Conservation (phyloP, 1,140 invertebrate genomes). For the Aphelinus certus region DNA sequence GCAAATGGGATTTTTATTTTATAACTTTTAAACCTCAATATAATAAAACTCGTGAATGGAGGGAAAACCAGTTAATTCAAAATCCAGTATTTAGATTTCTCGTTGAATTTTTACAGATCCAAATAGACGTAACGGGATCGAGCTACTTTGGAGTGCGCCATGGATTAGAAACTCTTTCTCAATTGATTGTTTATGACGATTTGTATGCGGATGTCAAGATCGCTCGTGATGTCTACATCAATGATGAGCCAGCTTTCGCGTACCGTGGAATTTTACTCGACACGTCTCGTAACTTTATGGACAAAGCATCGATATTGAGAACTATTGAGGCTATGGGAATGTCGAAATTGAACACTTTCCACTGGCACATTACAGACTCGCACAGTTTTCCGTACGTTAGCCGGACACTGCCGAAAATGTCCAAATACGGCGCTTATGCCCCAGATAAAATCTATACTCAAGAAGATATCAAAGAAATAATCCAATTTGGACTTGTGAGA, state of each 20-base stretch:
- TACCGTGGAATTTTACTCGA: slow-evolving; percentile 83
- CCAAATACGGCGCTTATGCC: slow-evolving; percentile 78
- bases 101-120: slow-evolving; percentile 51
- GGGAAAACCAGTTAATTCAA: too few species aligned
- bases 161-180: slow-evolving; percentile 80
- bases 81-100: too few species aligned
- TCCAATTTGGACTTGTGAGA: slow-evolving; percentile 76
- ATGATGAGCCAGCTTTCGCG: slow-evolving; percentile 76
- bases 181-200: slow-evolving; percentile 79
- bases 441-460: slow-evolving; percentile 71
- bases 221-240: slow-evolving; percentile 69
- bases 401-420: slow-evolving; percentile 73
- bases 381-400: slow-evolving; percentile 86
- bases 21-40: too few species aligned
- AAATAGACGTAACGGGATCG: slow-evolving; percentile 70
- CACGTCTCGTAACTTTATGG: slow-evolving; percentile 79
- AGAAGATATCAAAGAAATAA: slow-evolving; percentile 69
- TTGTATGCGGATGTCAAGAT: slow-evolving; percentile 70
- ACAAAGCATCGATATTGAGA: slow-evolving; percentile 74
- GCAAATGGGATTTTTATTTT: too few species aligned
- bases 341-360: slow-evolving; percentile 86
- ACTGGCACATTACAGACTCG: slow-evolving; percentile 91
- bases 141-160: slow-evolving; percentile 81
- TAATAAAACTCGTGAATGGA: too few species aligned
- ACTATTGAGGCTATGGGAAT: slow-evolving; percentile 84